These are phyloP conservation scores for Piezodorus guildinii DNA, from an alignment of 1,140 invertebrate species.

Conservation along the genomic window DNA sequence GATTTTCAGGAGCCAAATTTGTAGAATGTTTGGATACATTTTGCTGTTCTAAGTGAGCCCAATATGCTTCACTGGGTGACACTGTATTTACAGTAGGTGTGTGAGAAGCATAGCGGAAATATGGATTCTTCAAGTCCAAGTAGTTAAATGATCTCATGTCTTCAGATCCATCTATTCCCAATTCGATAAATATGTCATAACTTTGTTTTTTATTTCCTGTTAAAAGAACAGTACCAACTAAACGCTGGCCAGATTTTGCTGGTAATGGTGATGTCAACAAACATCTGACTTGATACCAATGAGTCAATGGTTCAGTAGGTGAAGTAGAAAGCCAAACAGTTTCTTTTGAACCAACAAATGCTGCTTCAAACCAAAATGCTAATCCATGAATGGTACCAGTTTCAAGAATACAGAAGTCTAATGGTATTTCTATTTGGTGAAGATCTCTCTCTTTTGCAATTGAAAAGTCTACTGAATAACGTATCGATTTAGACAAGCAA, in stretches of 20 bases:
- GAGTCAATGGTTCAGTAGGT: constrained; percentile 94
- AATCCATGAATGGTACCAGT: constrained; percentile 92
- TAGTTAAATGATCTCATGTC: constrained; percentile 70
- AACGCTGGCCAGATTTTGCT: constrained; percentile 82
- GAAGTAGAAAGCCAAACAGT: constrained; percentile 96
- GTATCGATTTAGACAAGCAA: constrained; percentile 87
- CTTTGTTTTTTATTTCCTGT: constrained; percentile 89
- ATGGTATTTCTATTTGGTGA: constrained; percentile 86
- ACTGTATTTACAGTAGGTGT: neutral
- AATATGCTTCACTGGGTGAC: neutral
- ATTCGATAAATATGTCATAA: constrained; percentile 95
- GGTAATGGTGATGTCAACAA: constrained; percentile 86
- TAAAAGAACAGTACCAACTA: constrained; percentile 77
- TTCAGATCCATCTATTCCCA: constrained; percentile 77
- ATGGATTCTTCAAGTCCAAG: constrained; percentile 96
- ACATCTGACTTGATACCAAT: constrained; percentile 99
- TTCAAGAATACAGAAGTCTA: constrained; percentile 84
- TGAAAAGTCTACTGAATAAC: constrained; percentile 91
- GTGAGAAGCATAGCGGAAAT: constrained; percentile 59
- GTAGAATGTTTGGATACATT: too few relatives aligned
- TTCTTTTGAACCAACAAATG: constrained; percentile 81
- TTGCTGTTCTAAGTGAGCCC: neutral
- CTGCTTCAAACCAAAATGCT: constrained; percentile 99
- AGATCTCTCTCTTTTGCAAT: constrained; percentile 86
- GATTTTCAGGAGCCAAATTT: too few relatives aligned